Evolutionary conservation across 2,797 vertebrate genomes (phyloP).

Genomic region (Propithecus perrieri): DNA sequence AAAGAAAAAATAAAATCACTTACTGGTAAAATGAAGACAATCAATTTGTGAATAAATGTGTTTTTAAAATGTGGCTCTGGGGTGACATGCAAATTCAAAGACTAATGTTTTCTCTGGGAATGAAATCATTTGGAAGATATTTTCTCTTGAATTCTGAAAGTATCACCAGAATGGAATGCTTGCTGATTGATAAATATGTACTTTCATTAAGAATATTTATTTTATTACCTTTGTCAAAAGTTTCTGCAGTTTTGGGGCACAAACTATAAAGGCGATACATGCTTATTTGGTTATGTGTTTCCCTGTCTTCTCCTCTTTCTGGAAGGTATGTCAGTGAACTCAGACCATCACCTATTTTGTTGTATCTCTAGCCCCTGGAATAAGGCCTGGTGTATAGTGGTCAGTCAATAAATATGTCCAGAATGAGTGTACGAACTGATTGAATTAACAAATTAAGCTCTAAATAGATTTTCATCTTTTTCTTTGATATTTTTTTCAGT

Average conservation of each 20-base stretch:
- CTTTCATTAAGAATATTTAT: conserved; percentile 27
- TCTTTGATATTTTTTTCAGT: background rate
- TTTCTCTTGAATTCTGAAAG: conserved; percentile 47
- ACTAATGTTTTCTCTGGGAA: conserved; percentile 55
- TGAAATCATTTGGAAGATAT: background rate
- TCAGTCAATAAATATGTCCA: background rate
- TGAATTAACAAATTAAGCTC: conserved; percentile 11
- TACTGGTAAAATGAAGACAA: conserved; percentile 59
- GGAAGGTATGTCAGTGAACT: background rate
- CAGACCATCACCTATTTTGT: background rate
- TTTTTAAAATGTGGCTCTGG: conserved; percentile 57
- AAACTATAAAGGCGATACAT: background rate
- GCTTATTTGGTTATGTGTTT: background rate
- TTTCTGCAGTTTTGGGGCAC: background rate
- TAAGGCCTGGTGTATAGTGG: rapidly evolving
- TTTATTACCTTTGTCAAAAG: background rate
- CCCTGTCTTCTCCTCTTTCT: background rate
- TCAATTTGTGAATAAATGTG: conserved; percentile 59
- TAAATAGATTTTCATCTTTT: background rate
- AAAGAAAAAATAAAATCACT: conserved; percentile 36
- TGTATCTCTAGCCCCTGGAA: background rate
- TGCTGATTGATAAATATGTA: conserved; percentile 2
- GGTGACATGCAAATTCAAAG: conserved; percentile 58
- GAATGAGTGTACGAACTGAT: background rate
- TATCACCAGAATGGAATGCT: background rate